These are phyloP conservation scores for Triops longicaudatus DNA, from an alignment of 1,140 invertebrate genomes.

Conservation along the genomic window DNA sequence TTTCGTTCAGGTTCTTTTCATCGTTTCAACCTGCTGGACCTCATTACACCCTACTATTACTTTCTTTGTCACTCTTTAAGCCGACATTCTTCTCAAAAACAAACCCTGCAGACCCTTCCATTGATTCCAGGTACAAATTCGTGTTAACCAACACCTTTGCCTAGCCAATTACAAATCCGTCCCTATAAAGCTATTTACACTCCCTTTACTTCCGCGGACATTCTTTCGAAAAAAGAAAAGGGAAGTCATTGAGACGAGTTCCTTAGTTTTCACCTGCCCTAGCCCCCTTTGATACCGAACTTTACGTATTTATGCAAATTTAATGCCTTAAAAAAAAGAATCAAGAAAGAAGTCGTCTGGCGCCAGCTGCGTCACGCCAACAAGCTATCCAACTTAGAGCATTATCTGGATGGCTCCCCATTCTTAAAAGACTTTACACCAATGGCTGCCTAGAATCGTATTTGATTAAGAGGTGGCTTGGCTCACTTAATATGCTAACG, in stretches of 20 bases:
- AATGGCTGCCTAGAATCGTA: not conserved
- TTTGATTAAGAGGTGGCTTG: constrained; percentile 8
- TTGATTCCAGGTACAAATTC: constrained; percentile 3
- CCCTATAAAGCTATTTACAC: not conserved
- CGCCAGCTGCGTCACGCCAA: constrained; percentile 13
- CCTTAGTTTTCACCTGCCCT: not conserved
- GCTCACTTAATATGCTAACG: not conserved
- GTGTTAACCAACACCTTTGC: constrained; percentile 12
- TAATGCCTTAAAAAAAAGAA: not conserved
- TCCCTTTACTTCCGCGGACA: not conserved
- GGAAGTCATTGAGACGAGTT: not conserved
- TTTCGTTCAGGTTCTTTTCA: not conserved
- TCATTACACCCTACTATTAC: not conserved
- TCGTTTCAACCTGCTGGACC: not conserved
- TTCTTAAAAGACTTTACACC: constrained; percentile 2
- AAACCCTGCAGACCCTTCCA: not conserved
- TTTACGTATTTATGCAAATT: constrained; percentile 2
- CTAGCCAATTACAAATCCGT: not conserved
- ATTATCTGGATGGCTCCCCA: not conserved
- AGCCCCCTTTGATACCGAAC: not conserved
- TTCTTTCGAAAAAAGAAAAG: not conserved
- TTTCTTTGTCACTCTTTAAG: constrained; percentile 12
- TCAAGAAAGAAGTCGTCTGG: not conserved
- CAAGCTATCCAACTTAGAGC: not conserved
- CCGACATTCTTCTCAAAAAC: constrained; percentile 12